Conservation (phyloP, 2,797 vertebrate genomes). For the Falco peregrinus region DNA sequence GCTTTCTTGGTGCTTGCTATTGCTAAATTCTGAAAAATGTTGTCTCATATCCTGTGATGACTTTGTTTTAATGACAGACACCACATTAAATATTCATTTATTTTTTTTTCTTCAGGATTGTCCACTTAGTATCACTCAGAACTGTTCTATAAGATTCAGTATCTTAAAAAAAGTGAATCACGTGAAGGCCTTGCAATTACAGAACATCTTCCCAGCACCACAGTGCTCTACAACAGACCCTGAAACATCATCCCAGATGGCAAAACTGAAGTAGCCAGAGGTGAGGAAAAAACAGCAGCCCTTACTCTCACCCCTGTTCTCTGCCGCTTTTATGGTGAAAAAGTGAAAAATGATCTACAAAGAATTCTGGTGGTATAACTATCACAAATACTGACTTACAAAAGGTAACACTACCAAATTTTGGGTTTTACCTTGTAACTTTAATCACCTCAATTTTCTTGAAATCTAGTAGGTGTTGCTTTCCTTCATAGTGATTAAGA, state of each 20-base stretch:
- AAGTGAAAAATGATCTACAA: background rate
- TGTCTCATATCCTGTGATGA: background rate
- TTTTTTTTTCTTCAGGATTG: background rate
- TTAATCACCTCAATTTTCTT: slow-evolving; percentile 80
- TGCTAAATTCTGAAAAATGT: background rate
- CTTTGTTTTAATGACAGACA: slow-evolving; percentile 14
- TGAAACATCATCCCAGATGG: background rate
- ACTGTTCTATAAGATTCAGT: background rate
- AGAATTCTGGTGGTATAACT: background rate
- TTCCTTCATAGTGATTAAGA: slow-evolving; percentile 78
- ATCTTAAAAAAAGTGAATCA: background rate
- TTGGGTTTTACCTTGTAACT: slow-evolving; percentile 62
- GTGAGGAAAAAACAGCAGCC: background rate
- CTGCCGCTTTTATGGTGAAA: background rate
- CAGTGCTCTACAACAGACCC: background rate
- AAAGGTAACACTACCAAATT: slow-evolving; percentile 27
- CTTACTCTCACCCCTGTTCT: background rate
- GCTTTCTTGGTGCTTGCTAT: background rate
- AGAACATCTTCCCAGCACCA: background rate
- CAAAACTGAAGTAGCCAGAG: background rate
- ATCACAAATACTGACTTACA: slow-evolving; percentile 7
- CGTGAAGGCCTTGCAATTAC: background rate
- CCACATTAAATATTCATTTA: background rate
- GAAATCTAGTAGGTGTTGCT: slow-evolving; percentile 76
- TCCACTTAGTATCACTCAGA: background rate